Conservation (phyloP, 1,140 invertebrate species). For the Ceratina calcarata region DNA sequence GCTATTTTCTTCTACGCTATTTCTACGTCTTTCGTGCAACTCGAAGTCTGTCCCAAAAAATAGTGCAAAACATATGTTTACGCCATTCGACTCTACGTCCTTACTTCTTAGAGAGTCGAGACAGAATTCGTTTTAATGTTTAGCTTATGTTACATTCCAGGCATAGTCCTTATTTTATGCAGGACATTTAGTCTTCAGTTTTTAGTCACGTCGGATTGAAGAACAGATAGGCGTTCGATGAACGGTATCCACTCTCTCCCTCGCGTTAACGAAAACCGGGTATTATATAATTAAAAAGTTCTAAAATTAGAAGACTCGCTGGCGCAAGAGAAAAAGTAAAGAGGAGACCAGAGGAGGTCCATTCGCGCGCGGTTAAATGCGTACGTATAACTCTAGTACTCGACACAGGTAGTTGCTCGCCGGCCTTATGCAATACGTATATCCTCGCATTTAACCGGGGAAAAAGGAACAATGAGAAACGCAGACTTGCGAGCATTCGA, state of each 20-base stretch:
- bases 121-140: too few relatives aligned
- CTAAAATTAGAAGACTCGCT: slow-evolving; percentile 19
- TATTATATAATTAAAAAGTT: slow-evolving; percentile 36
- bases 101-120: too few relatives aligned
- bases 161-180: too few relatives aligned
- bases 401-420: slow-evolving; percentile 39
- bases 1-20: too few relatives aligned
- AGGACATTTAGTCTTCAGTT: too few relatives aligned
- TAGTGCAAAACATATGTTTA: too few relatives aligned
- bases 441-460: slow-evolving; percentile 1
- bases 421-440: slow-evolving; percentile 22
- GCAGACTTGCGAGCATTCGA: slow-evolving; percentile 1
- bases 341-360: background rate
- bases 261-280: slow-evolving; percentile 8
- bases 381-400: slow-evolving; percentile 8
- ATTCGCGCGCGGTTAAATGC: slow-evolving; percentile 27
- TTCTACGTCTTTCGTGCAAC: too few relatives aligned
- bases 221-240: slow-evolving; percentile 8
- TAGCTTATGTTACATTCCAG: too few relatives aligned
- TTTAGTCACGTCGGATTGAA: too few relatives aligned
- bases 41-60: too few relatives aligned
- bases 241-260: background rate
- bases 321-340: slow-evolving; percentile 18
- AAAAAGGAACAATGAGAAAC: slow-evolving; percentile 15
- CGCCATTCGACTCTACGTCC: too few relatives aligned